Conservation (phyloP, 2,888 invertebrate genomes). For the Ectobius pallidus region DNA sequence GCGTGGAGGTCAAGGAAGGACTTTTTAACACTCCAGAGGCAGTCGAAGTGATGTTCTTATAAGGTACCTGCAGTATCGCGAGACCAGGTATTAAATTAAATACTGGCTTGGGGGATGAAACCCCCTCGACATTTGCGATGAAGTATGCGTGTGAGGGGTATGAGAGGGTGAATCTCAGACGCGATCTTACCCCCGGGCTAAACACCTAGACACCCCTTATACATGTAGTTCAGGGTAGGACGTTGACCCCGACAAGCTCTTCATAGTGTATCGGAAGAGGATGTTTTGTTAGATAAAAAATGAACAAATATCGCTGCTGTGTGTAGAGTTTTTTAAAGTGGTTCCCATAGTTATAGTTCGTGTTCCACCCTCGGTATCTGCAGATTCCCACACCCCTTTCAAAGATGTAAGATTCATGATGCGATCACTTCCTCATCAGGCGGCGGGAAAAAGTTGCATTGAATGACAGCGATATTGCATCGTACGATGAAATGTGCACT, state of each 20-base stretch:
- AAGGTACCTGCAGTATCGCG: too few relatives aligned
- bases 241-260: not conserved
- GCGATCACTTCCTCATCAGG: not conserved
- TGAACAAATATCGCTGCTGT: constrained; percentile 25
- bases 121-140: constrained; percentile 14
- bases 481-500: not conserved
- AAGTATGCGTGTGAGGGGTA: constrained; percentile 15
- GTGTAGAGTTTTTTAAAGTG: not conserved
- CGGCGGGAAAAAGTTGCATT: not conserved
- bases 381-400: not conserved
- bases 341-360: constrained; percentile 6
- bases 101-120: not conserved
- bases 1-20: constrained; percentile 23
- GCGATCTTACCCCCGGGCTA: not conserved
- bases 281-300: constrained; percentile 16
- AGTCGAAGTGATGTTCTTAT: too few relatives aligned
- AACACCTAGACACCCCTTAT: constrained; percentile 11
- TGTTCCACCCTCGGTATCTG: not conserved
- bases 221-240: constrained; percentile 8
- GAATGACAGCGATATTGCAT: not conserved
- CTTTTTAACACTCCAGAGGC: not conserved
- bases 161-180: constrained; percentile 9
- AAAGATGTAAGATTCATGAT: not conserved
- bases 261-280: not conserved
- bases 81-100: constrained; percentile 5